A percentile compares a stretch with the other conserved stretches of the same genome.
phyloP scores from a whole-genome alignment of 2,888 invertebrate species.

The Apamea sordens region DNA sequence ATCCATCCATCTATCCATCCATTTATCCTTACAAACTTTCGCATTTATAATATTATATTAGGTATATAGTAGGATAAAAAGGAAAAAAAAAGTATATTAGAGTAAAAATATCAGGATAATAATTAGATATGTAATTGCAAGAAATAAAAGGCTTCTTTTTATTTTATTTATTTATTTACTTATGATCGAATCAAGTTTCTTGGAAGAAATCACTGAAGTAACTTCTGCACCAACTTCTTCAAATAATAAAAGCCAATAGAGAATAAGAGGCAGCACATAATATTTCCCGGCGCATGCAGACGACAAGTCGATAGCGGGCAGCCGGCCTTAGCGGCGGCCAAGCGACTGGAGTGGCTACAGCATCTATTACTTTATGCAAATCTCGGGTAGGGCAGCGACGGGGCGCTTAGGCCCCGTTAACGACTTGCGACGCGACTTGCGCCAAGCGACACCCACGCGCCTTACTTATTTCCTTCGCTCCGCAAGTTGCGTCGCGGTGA shows the following conservation, averaged over 20 bases:
- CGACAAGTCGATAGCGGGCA: constrained; percentile 50
- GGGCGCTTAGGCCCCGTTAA: neutral
- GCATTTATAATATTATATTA: no score
- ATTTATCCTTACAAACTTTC: no score
- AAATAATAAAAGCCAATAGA: constrained; percentile 12
- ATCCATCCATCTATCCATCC: no score
- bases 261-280: constrained; percentile 28
- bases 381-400: constrained; percentile 18
- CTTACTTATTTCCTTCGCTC: neutral
- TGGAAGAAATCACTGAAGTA: neutral
- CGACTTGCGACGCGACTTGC: neutral
- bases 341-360: constrained; percentile 43
- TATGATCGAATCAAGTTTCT: neutral
- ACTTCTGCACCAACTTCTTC: neutral
- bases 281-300: constrained; percentile 5
- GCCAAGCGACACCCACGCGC: neutral
- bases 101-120: no score
- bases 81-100: no score
- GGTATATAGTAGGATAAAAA: no score
- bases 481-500: neutral
- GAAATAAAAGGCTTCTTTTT: no score
- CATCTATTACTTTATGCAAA: constrained; percentile 65
- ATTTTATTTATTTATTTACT: neutral
- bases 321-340: constrained; percentile 12
- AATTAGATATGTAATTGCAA: no score